phyloP scores from a whole-genome alignment of 2,888 invertebrate species.

The Drosophila testacea region DNA sequence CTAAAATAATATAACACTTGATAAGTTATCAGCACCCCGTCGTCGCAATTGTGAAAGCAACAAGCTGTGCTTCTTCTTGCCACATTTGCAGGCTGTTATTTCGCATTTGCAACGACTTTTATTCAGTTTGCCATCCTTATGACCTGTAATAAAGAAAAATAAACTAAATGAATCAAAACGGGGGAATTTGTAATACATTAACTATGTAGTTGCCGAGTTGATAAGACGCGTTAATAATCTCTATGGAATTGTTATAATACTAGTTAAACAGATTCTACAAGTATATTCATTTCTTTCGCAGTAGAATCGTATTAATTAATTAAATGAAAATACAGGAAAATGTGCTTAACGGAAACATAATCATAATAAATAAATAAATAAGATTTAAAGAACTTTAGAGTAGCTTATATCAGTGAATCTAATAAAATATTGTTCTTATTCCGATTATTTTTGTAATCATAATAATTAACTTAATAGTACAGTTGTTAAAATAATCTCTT shows the following conservation, averaged over 20 bases:
- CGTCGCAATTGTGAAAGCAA: conserved; percentile 61
- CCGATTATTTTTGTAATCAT: too few species aligned
- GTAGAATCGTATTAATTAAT: background rate
- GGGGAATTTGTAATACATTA: conserved; percentile 3
- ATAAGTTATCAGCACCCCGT: conserved; percentile 70
- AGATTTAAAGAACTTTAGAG: too few species aligned
- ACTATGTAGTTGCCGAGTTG: conserved; percentile 2
- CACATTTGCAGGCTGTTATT: conserved; percentile 77
- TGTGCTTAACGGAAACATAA: background rate
- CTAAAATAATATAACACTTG: conserved; percentile 74
- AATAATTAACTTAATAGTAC: too few species aligned
- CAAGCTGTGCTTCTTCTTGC: conserved; percentile 45
- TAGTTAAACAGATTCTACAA: background rate
- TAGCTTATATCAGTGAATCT: background rate
- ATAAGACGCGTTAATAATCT: background rate
- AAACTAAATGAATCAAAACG: background rate
- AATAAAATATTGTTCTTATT: too few species aligned
- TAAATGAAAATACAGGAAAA: background rate
- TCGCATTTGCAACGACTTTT: conserved; percentile 75
- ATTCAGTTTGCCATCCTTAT: conserved; percentile 50
- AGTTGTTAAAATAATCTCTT: background rate
- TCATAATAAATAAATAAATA: too few species aligned
- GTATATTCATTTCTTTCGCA: background rate
- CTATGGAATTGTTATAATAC: background rate
- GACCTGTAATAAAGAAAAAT: conserved; percentile 46